Evolutionary conservation across 2,113 vertebrate species (phyloP).

Genomic region (Centropristis striata): DNA sequence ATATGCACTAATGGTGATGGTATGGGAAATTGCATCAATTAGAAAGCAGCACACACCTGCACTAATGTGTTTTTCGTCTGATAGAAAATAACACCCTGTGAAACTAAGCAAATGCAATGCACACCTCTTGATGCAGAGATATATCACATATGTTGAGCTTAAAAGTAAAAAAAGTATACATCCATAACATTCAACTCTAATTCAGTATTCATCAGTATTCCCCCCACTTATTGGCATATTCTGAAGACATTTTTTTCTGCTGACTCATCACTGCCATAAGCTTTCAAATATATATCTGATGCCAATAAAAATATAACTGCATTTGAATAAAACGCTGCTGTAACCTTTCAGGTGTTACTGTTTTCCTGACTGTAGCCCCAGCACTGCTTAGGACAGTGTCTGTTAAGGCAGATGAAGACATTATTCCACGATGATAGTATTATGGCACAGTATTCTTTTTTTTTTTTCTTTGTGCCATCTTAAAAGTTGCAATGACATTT

Average conservation of each 20-base stretch:
- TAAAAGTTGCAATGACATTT: conserved; percentile 6
- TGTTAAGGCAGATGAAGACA: not conserved
- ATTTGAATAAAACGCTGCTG: conserved; percentile 32
- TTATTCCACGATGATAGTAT: not conserved
- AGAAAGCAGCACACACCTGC: conserved; percentile 47
- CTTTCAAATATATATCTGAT: conserved; percentile 10
- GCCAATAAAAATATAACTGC: not conserved
- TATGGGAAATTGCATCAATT: conserved; percentile 53
- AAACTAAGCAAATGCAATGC: conserved; percentile 19
- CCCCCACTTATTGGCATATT: not conserved
- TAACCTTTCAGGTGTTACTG: conserved; percentile 7
- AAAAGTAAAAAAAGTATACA: not conserved
- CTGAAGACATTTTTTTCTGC: not conserved
- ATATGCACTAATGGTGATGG: conserved; percentile 44
- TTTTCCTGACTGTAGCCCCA: not conserved
- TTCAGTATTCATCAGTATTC: not conserved
- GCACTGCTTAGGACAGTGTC: not conserved
- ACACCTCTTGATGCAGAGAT: not conserved
- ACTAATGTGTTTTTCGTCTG: conserved; percentile 42
- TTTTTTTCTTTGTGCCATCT: not conserved
- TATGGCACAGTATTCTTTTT: not conserved
- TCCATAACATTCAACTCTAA: not conserved
- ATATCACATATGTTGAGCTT: not conserved
- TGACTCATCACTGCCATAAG: not conserved
- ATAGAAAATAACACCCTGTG: conserved; percentile 15